These are phyloP conservation scores for Callionymus lyra DNA, from an alignment of 2,113 vertebrate genomes.

Conservation along the genomic window DNA sequence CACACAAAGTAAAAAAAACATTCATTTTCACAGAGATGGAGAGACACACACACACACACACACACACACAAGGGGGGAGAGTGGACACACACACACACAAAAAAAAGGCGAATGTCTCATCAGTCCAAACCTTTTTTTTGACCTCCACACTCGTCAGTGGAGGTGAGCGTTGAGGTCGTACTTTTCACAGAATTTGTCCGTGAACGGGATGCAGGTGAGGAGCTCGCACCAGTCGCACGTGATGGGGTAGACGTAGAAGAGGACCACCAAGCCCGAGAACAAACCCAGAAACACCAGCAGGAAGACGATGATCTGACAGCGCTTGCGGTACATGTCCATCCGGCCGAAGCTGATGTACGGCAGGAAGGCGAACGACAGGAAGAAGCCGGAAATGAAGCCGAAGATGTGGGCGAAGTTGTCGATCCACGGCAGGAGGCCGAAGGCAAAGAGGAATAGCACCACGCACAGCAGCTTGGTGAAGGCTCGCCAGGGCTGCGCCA, in stretches of 20 bases:
- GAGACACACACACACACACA: constrained; percentile 12
- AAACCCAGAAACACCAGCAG: constrained; percentile 88
- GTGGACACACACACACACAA: constrained; percentile 13
- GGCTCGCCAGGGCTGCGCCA: constrained; percentile 90
- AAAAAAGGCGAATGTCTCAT: constrained; percentile 14
- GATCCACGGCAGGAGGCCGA: constrained; percentile 95
- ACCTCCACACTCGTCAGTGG: constrained; percentile 68
- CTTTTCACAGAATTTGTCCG: constrained; percentile 98
- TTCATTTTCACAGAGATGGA: constrained; percentile 41
- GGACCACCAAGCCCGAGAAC: constrained; percentile 87
- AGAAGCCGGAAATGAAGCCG: constrained; percentile 92
- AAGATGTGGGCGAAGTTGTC: constrained; percentile 97
- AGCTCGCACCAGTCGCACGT: constrained; percentile 95
- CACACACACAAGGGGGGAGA: constrained; percentile 15
- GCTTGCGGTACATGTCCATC: constrained; percentile 93
- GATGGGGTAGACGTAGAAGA: constrained; percentile 92
- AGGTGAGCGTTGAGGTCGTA: constrained; percentile 96
- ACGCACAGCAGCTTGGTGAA: constrained; percentile 91
- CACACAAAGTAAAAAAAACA: constrained; percentile 48
- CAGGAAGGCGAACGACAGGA: constrained; percentile 95
- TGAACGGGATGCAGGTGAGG: constrained; percentile 97
- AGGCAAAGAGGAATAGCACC: constrained; percentile 93
- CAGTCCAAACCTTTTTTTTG: constrained; percentile 10
- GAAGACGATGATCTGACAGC: constrained; percentile 92
- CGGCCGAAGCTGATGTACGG: constrained; percentile 97